Evolutionary conservation across 92 coral and sea anemone species (phyloP).

Genomic region (Palythoa grandiflora): DNA sequence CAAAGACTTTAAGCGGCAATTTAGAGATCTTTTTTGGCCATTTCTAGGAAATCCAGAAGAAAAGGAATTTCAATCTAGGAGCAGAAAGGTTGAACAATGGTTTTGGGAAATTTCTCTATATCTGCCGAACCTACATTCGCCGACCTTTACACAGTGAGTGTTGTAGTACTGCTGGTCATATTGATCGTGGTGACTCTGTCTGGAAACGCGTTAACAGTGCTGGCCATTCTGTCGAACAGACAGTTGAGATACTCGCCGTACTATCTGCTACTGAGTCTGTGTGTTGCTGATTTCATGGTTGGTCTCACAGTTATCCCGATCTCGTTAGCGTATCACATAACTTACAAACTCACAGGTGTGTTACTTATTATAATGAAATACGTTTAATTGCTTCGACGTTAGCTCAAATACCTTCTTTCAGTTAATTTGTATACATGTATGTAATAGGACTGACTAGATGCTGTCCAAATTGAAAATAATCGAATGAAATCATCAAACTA

Average conservation of each 20-base stretch:
- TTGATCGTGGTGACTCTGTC: slow-evolving; percentile 3
- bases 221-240: slow-evolving; percentile 27
- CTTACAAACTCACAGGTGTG: slow-evolving; percentile 33
- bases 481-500: too few species aligned
- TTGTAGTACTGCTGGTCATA: slow-evolving; percentile 6
- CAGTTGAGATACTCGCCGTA: slow-evolving; percentile 22
- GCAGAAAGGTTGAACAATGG: background rate
- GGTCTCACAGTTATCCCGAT: slow-evolving; percentile 33
- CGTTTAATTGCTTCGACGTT: too few species aligned
- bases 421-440: too few species aligned
- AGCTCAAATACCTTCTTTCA: too few species aligned
- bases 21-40: too few species aligned
- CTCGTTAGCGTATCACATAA: slow-evolving; percentile 10
- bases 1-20: too few species aligned
- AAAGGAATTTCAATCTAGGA: background rate
- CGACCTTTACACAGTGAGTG: slow-evolving; percentile 20
- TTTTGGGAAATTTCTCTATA: slow-evolving; percentile 2
- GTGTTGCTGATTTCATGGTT: slow-evolving; percentile 38
- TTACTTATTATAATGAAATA: background rate
- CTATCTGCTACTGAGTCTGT: slow-evolving; percentile 24
- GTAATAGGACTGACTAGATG: too few species aligned
- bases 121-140: slow-evolving; percentile 1
- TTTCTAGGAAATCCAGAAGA: background rate
- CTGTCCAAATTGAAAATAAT: too few species aligned
- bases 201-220: slow-evolving; percentile 25